Evolutionary conservation across 2,113 vertebrate species (phyloP), one percentile per base, ranked within the genome.

Genomic region (Megaptera novaeangliae): DNA sequence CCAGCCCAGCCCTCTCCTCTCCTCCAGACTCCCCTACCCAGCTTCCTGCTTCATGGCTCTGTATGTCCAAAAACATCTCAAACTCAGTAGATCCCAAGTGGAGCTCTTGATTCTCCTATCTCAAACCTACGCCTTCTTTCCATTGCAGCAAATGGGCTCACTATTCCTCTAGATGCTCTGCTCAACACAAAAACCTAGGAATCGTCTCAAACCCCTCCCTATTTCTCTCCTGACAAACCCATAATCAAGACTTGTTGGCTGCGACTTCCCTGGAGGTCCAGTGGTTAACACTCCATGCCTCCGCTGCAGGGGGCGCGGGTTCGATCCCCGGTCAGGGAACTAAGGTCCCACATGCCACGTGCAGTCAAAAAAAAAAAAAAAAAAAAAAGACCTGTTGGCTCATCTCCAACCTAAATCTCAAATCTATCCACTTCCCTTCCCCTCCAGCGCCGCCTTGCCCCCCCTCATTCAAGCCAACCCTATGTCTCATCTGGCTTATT

Each of bases 1-100:
- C 95, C 74, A 97, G 96, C 94, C 95, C 63, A 93, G 94, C 92
- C 97, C 95, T 97, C 97, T 95, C 95, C 82, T 66, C 66, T 18
- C 95, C 93, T 97, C 93, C 77, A 94, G 94, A 94, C 92, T 97
- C 88, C 80, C 55, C 20, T 95, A 75, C 31, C 96, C 91, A 78
- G 61, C 88, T 97, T 97, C 96, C 97, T 95, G 91, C 87, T 88
- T 92, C 82, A 39, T 93, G 41, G 29, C 72, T 95, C 77, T 81
- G 13, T 75, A 8, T n/a, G 82, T 88, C 72, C 94, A 88, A 94
- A 95, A 86, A 20, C 96, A 91, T 91, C 87, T 95, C 15, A 3
- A 14, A 66, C 3, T 20, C 52, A 63, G 4, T 4, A 49, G 86
- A 68, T 69, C 75, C 18, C 39, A 63, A 68, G 25, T 8, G 29